Conservation (phyloP, 2,797 vertebrate genomes). For the Epinephelus malabaricus region DNA sequence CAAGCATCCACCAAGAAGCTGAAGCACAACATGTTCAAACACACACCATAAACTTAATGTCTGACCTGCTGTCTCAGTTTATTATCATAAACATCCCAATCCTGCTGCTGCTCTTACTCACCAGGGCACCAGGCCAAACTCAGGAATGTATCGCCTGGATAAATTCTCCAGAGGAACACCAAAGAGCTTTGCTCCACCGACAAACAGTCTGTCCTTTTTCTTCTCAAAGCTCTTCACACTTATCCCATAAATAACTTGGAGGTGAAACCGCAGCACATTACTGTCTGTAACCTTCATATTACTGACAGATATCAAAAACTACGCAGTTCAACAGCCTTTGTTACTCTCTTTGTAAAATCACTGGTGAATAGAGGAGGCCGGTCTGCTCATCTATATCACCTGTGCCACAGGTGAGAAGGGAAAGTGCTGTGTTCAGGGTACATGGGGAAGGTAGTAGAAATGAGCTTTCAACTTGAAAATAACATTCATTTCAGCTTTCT, state of each 20-base stretch:
- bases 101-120: conserved; percentile 68
- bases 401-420: conserved; percentile 40
- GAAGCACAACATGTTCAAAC: conserved; percentile 39
- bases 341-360: not conserved
- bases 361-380: not conserved
- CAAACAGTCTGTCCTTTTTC: conserved; percentile 48
- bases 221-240: conserved; percentile 80
- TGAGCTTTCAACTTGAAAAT: not conserved
- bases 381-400: conserved; percentile 68
- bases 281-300: conserved; percentile 65
- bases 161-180: conserved; percentile 86
- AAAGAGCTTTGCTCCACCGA: conserved; percentile 86
- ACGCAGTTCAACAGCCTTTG: not conserved
- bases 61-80: not conserved
- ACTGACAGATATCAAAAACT: not conserved
- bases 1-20: conserved; percentile 91
- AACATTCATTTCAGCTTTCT: not conserved
- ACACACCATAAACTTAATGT: not conserved
- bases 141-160: conserved; percentile 83
- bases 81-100: not conserved
- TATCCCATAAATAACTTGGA: conserved; percentile 86
- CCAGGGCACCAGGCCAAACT: conserved; percentile 91
- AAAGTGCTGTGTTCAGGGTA: conserved; percentile 62
- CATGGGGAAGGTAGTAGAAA: conserved; percentile 4
- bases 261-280: conserved; percentile 82